A percentile compares a stretch with the other conserved stretches of the same genome.
Conservation (phyloP, 1,140 invertebrate species). For the Epicauta chinensis region DNA sequence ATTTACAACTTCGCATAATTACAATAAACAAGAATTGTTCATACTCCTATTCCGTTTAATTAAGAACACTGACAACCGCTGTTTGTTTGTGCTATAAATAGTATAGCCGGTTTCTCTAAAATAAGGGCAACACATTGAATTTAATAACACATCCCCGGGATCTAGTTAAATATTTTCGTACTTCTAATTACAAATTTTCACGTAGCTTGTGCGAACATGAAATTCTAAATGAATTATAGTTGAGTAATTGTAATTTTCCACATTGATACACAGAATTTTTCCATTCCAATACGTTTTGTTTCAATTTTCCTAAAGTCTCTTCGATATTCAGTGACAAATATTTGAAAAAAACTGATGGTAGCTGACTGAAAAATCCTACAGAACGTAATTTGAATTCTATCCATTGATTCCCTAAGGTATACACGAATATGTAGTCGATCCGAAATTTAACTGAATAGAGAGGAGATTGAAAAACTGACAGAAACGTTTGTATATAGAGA, state of each 20-base stretch:
- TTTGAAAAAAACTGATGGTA: background rate
- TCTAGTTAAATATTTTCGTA: too few species aligned
- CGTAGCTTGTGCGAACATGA: background rate
- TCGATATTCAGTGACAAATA: conserved; percentile 3
- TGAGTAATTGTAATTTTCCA: background rate
- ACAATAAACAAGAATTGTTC: too few species aligned
- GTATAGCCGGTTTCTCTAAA: too few species aligned
- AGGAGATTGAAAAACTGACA: conserved; percentile 9
- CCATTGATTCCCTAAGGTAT: conserved; percentile 3
- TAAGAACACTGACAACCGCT: background rate
- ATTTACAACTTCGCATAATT: too few species aligned
- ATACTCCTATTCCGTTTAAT: background rate
- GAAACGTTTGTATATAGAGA: background rate
- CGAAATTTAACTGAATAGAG: conserved; percentile 3
- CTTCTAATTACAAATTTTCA: background rate
- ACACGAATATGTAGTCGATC: conserved; percentile 5
- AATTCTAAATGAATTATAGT: background rate
- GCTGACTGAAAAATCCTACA: conserved; percentile 1
- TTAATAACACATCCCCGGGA: too few species aligned
- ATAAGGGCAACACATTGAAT: too few species aligned
- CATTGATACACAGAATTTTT: too few species aligned
- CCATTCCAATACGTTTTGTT: too few species aligned
- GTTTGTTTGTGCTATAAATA: background rate
- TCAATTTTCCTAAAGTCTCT: background rate
- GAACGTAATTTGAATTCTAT: conserved; percentile 13